Evolutionary conservation across 23 tunicate species (phyloP), one percentile per base, ranked within the genome.

Genomic region (Phallusia fumigata): DNA sequence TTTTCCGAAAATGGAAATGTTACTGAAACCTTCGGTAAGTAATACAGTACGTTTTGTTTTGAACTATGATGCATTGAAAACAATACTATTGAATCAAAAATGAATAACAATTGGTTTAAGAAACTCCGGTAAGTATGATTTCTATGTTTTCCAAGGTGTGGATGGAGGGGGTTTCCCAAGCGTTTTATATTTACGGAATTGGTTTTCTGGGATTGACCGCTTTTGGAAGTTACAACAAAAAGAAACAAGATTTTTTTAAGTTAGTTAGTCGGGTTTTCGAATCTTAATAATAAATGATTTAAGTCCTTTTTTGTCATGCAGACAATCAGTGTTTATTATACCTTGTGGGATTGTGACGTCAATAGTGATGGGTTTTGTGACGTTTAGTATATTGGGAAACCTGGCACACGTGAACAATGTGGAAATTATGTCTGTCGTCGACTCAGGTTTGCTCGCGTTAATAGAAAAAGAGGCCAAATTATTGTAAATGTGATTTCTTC

Each of bases 201-300:
- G 88, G 97, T 44, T 89, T 45, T 35, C 75, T 77, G 16, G 88
- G 82, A 16, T 80, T 91, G 15, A 58, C 78, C 18, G 76, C 87
- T 13, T 93, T 88, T 75, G 97, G 97, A 65, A 84, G 93, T 35
- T 93, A 93, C 83, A 93, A 93, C 73, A 50, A 64, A 52, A 72
- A 47, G 45, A 84, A 84, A 83, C 80, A 82, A 65, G 77, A 93
- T 50, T 84, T 82, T 31, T 84, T 88, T 80, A 93, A 84, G 90
- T 84, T 77, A 72, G 69, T 58, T 58, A 58, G 31, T 69, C 12
- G 76, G 32, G n/a, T n/a, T n/a, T n/a, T n/a, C n/a, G n/a, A n/a
- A n/a, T n/a, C n/a, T n/a, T n/a, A n/a, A 40, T 3, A 40, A 10
- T 10, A 40, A 40, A 40, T 40, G 10, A 5, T 10, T 3, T 40